Conservation (phyloP, 2,888 invertebrate species). For the Cantharis flavilabris region DNA sequence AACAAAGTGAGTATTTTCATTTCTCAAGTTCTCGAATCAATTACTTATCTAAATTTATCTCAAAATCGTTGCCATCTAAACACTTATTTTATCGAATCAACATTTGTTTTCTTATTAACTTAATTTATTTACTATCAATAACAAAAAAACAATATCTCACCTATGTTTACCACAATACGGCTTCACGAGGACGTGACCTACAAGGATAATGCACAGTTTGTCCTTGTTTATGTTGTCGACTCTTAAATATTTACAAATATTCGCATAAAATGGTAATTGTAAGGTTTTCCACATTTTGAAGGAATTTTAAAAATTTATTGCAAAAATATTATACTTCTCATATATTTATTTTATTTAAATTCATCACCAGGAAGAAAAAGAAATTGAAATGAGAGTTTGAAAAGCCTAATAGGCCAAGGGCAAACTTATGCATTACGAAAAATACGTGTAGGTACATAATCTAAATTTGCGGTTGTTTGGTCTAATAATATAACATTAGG, state of each 20-base stretch:
- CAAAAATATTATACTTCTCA: no score
- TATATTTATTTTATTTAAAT: no score
- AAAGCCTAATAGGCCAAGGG: neutral
- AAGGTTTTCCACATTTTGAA: no score
- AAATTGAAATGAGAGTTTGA: no score
- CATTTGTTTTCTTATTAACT: neutral
- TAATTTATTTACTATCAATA: neutral
- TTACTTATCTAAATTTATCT: neutral
- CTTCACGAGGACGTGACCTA: neutral
- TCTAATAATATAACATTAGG: neutral
- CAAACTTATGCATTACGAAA: neutral
- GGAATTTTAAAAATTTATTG: no score
- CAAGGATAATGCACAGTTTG: neutral
- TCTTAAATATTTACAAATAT: no score
- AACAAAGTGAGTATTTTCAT: neutral
- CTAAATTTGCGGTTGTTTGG: neutral
- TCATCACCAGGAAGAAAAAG: no score
- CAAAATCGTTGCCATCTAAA: neutral
- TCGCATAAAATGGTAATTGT: no score
- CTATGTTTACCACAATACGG: neutral
- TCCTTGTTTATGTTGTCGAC: neutral
- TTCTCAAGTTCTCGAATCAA: neutral
- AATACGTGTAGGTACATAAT: neutral
- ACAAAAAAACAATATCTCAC: neutral
- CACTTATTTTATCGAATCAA: neutral